Conservation (phyloP, 2,797 vertebrate species). For the Luscinia luscinia region DNA sequence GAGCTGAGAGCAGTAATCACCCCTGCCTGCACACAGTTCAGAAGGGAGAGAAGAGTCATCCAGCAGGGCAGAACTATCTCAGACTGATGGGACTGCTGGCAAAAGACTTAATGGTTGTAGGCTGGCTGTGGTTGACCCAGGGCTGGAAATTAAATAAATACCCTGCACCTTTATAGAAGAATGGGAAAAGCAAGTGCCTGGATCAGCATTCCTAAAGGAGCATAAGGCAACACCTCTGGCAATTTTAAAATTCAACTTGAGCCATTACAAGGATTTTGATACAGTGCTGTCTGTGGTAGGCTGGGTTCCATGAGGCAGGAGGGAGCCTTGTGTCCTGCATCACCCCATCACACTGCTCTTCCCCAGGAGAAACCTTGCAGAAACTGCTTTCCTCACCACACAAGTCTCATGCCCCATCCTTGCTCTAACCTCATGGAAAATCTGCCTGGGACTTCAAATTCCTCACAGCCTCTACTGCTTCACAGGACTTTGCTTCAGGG, state of each 20-base stretch:
- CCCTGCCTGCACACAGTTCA: background rate
- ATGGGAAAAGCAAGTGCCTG: background rate
- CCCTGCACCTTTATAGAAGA: background rate
- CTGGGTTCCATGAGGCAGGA: background rate
- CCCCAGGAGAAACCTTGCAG: background rate
- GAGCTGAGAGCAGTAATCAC: background rate
- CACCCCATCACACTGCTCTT: background rate
- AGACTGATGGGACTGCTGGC: accelerated
- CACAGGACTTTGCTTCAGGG: background rate
- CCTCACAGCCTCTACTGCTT: background rate
- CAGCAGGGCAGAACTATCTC: background rate
- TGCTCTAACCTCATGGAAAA: background rate
- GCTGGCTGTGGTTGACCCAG: background rate
- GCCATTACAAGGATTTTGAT: background rate
- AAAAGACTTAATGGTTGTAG: background rate
- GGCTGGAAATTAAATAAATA: background rate
- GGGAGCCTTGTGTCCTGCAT: background rate
- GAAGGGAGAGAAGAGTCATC: background rate
- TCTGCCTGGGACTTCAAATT: background rate
- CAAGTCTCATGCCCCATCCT: accelerated
- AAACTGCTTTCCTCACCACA: accelerated
- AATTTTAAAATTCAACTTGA: background rate
- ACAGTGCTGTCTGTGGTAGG: accelerated
- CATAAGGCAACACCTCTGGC: background rate
- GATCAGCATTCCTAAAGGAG: background rate